phyloP scores from a whole-genome alignment of 53 echinoderm and acorn worm species.

The Actinopyga echinites region DNA sequence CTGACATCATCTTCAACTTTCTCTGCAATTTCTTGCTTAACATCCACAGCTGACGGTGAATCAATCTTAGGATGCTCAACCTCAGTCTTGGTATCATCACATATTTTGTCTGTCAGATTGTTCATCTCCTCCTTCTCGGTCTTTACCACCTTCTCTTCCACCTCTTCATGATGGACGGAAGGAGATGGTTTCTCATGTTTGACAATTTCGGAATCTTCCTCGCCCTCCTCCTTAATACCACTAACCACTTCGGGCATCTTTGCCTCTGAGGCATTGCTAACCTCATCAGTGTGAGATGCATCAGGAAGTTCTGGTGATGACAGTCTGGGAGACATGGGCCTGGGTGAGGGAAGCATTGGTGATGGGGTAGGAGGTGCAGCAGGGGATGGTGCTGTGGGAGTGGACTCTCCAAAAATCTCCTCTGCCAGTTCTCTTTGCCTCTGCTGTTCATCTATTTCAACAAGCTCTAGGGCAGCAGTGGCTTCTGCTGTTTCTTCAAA shows the following conservation, averaged over 20 bases:
- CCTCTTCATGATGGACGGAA: not conserved
- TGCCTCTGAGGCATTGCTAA: not conserved
- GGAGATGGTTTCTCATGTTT: too few species aligned
- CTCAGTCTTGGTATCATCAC: not conserved
- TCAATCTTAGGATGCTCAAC: not conserved
- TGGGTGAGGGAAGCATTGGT: slow-evolving; percentile 2
- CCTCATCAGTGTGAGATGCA: not conserved
- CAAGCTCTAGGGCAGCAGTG: slow-evolving; percentile 13
- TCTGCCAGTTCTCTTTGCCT: slow-evolving; percentile 23
- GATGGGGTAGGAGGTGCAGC: slow-evolving; percentile 3
- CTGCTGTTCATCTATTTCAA: slow-evolving; percentile 22
- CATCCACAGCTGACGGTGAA: not conserved
- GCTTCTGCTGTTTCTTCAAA: slow-evolving; percentile 37
- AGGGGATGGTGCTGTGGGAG: slow-evolving; percentile 7
- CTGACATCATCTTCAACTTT: not conserved
- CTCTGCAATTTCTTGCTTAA: not conserved
- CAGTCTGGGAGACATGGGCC: not conserved
- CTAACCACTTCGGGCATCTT: not conserved
- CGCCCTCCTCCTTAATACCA: slow-evolving; percentile 2
- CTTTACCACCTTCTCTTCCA: not conserved
- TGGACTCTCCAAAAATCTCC: slow-evolving; percentile 28
- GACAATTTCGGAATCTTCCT: not conserved
- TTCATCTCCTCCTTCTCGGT: not conserved
- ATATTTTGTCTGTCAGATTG: not conserved
- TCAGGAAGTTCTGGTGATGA: not conserved